Conservation (phyloP, 2,797 vertebrate genomes). For the Antennarius maculatus region DNA sequence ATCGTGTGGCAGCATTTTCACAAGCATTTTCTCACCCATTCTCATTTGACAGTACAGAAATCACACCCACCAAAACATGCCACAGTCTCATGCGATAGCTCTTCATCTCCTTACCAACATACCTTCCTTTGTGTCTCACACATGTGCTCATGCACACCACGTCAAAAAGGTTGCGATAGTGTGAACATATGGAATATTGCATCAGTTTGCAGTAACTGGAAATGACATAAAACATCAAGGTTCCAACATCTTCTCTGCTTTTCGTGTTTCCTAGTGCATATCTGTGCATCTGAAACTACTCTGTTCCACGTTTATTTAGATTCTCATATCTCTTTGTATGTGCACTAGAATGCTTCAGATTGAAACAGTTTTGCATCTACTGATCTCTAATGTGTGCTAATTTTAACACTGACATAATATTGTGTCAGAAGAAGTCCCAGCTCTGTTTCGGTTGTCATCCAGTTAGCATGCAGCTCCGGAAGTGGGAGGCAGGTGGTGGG, state of each 20-base stretch:
- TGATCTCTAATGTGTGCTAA: conserved; percentile 24
- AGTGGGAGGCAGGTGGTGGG: conserved; percentile 52
- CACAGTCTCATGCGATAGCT: neutral
- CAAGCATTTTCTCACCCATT: conserved; percentile 3
- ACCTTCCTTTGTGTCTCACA: conserved; percentile 13
- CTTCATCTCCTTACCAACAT: neutral
- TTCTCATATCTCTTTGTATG: neutral
- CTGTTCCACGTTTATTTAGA: neutral
- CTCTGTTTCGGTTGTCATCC: conserved; percentile 1
- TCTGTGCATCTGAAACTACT: neutral
- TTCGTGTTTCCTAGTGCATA: neutral
- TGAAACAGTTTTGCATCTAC: conserved; percentile 12
- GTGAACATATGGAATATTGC: conserved; percentile 19
- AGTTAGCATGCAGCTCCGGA: conserved; percentile 24
- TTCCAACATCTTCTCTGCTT: conserved; percentile 9
- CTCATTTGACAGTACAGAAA: conserved; percentile 12
- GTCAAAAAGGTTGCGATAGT: conserved; percentile 19
- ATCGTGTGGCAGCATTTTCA: neutral
- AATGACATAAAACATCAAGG: conserved; percentile 38
- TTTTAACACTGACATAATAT: conserved; percentile 14
- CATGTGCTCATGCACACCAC: conserved; percentile 11
- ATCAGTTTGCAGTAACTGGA: conserved; percentile 24
- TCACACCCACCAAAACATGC: conserved; percentile 8
- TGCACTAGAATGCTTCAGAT: conserved; percentile 33
- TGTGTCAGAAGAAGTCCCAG: conserved; percentile 2